Conservation (phyloP, 2,888 invertebrate genomes). For the Gnatocerus cornutus region DNA sequence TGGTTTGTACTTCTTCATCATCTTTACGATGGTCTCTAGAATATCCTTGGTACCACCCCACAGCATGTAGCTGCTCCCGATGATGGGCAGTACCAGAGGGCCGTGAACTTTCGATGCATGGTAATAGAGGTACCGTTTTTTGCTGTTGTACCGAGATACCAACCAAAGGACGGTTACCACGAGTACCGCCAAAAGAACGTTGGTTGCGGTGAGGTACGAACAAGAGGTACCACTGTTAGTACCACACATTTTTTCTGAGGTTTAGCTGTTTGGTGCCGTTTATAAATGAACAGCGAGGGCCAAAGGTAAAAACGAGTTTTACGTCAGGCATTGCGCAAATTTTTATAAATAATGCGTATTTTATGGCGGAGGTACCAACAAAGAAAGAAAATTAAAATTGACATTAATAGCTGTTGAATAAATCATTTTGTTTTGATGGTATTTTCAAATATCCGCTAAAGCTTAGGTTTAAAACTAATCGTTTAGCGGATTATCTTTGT, state of each 20-base stretch:
- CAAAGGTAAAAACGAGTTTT: neutral
- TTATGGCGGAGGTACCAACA: no score
- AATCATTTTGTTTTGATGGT: no score
- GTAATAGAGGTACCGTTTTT: neutral
- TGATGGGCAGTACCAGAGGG: conserved; percentile 3
- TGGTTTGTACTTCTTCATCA: conserved; percentile 4
- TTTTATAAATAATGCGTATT: no score
- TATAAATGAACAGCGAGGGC: neutral
- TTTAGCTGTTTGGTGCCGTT: neutral
- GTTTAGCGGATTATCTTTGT: no score
- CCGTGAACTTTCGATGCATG: conserved; percentile 16
- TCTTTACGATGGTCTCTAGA: neutral
- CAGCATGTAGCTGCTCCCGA: conserved; percentile 9
- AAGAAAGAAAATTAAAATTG: no score
- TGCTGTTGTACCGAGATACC: neutral
- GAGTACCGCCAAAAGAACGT: neutral
- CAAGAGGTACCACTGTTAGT: neutral
- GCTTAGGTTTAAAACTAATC: no score
- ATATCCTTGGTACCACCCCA: conserved; percentile 13
- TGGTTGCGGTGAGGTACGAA: neutral
- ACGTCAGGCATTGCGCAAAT: no score
- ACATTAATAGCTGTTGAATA: no score
- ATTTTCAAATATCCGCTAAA: no score
- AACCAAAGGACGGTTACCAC: neutral
- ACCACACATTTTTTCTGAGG: neutral